Conservation (phyloP, 2,113 vertebrate species). For the Rhipidura dahli region DNA sequence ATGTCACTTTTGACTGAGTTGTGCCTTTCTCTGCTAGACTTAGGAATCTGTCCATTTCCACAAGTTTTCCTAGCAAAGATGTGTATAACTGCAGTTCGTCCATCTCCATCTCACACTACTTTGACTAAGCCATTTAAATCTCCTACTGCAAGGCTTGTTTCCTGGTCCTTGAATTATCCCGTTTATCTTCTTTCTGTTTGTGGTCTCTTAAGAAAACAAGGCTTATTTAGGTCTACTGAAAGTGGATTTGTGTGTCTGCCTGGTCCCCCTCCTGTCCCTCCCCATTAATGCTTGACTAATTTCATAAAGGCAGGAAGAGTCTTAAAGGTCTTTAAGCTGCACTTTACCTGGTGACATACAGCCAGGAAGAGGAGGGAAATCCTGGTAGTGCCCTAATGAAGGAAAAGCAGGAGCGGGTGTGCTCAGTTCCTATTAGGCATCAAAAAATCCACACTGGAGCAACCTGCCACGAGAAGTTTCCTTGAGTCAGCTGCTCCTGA, state of each 20-base stretch:
- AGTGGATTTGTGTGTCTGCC: background rate
- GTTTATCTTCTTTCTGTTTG: slow-evolving; percentile 1
- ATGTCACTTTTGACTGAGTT: background rate
- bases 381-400: background rate
- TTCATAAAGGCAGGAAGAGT: background rate
- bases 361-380: background rate
- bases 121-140: background rate
- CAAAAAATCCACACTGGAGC: background rate
- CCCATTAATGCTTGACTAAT: background rate
- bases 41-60: background rate
- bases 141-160: background rate
- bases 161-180: background rate
- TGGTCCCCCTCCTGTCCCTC: background rate
- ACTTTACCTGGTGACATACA: background rate
- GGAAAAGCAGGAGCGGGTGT: background rate
- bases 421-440: background rate
- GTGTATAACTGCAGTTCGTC: background rate
- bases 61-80: background rate
- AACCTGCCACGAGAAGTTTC: background rate
- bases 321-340: background rate
- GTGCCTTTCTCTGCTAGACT: background rate
- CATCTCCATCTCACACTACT: background rate
- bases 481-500: background rate
- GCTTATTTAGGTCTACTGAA: background rate
- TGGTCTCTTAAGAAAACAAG: slow-evolving; percentile 28